phyloP scores from a whole-genome alignment of 53 echinoderm and acorn worm species.

The Patiria pectinifera region DNA sequence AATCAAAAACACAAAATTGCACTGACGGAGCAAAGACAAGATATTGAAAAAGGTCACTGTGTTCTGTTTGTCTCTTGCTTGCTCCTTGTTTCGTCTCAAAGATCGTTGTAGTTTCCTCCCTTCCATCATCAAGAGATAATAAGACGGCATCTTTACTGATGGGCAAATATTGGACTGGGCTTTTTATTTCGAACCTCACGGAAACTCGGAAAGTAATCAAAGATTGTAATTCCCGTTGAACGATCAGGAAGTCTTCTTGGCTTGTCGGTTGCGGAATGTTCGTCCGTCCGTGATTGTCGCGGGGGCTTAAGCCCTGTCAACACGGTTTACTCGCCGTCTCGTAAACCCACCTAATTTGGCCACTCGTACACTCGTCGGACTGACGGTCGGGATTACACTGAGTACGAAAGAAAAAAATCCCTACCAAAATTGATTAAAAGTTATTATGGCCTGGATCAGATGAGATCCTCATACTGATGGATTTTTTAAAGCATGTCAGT shows the following conservation, averaged over 20 bases:
- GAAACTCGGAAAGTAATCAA: conserved; percentile 20
- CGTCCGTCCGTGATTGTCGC: conserved; percentile 8
- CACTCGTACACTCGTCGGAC: conserved; percentile 1
- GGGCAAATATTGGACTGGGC: conserved; percentile 33
- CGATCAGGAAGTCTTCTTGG: not conserved
- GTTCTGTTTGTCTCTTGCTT: not conserved
- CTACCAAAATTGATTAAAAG: not conserved
- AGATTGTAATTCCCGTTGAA: conserved; percentile 19
- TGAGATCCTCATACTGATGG: not conserved
- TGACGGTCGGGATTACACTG: not conserved
- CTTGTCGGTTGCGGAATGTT: conserved; percentile 3
- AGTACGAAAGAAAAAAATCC: not conserved
- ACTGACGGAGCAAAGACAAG: no score
- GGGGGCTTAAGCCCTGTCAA: not conserved
- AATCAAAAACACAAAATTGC: no score
- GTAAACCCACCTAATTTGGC: conserved; percentile 16
- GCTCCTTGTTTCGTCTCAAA: not conserved
- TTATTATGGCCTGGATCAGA: not conserved
- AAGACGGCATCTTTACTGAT: conserved; percentile 3
- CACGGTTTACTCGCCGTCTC: conserved; percentile 10
- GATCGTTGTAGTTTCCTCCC: not conserved
- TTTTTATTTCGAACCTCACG: not conserved
- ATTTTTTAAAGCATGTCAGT: not conserved
- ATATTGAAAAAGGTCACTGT: not conserved
- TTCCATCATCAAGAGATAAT: conserved; percentile 49